Evolutionary conservation across 1,140 invertebrate genomes (phyloP), one percentile per base, ranked within the genome.

Genomic region (Nasonia giraulti): DNA sequence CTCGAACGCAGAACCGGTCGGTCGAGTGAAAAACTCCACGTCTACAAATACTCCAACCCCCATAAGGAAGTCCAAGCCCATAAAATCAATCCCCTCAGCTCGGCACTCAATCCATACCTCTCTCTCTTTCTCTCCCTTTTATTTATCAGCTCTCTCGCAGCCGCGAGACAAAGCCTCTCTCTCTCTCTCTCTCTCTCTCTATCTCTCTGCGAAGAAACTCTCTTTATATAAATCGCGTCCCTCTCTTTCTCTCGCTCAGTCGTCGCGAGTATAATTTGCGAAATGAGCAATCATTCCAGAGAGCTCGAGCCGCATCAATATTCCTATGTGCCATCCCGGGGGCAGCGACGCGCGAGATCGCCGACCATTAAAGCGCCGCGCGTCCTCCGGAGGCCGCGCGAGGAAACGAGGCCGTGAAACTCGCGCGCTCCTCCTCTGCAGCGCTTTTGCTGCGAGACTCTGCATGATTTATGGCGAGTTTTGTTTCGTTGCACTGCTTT

Each of bases 381-480:
- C 55, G 82, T 71, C 66, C 75, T 78, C 75, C 62, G 62, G 82
- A 78, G 75, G 75, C 47, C 73, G 75, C 33, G 33, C 71, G 73
- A 76, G 81, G 79, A 83, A 83, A 71, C 75, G 82, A 83, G 82
- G 82, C 75, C 82, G 69, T 23, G 80, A 47, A 44, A 44, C 79
- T 80, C 50, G 20, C 66, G 33, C 79, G 80, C 87, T 87, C 62
- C 82, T 82, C 73, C 66, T 73, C 66, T 27, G 27, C 27, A 27
- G 79, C 84, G 40, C 71, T 47, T 68, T 10, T 44, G 40, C 69
- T 62, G 62, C n/a, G 7, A 66, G 14, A 62, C 4, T 4, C 3
- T 33, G 77, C 78, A 47, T 73, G 79, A 71, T 82, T 82, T 80
- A 80, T 80, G 12, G 62, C 37, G 33, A 31, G 27, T 31, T 50